Conservation (phyloP, 2,797 vertebrate species). For the Lepilemur septentrionalis region DNA sequence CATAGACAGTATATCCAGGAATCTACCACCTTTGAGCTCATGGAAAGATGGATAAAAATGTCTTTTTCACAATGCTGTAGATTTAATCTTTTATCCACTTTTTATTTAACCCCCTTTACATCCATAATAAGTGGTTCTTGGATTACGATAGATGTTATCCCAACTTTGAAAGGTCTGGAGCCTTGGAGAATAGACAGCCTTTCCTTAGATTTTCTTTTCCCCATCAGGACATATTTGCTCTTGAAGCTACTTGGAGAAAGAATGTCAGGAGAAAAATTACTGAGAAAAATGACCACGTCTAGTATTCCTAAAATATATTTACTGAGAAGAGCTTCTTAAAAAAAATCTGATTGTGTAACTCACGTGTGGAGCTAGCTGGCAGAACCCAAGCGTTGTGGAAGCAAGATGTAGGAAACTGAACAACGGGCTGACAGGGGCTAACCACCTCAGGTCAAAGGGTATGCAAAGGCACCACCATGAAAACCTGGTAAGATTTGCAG, state of each 20-base stretch:
- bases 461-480: background rate
- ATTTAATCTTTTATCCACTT: background rate
- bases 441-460: background rate
- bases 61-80: background rate
- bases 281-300: background rate
- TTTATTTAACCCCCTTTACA: background rate
- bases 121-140: background rate
- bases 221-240: background rate
- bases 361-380: background rate
- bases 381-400: background rate
- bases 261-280: conserved; percentile 38
- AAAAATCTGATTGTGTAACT: background rate
- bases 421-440: background rate
- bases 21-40: background rate
- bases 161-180: background rate
- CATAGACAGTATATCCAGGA: background rate
- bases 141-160: background rate
- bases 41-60: background rate
- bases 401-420: background rate
- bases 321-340: background rate
- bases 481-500: background rate
- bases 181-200: background rate
- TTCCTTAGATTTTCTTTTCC: background rate
- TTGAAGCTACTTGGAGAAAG: background rate
- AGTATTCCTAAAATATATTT: background rate